A percentile compares a stretch with the other conserved stretches of the same genome.
These are phyloP conservation scores for Onthophagus taurus DNA, from an alignment of 1,140 invertebrate genomes.

Conservation along the genomic window DNA sequence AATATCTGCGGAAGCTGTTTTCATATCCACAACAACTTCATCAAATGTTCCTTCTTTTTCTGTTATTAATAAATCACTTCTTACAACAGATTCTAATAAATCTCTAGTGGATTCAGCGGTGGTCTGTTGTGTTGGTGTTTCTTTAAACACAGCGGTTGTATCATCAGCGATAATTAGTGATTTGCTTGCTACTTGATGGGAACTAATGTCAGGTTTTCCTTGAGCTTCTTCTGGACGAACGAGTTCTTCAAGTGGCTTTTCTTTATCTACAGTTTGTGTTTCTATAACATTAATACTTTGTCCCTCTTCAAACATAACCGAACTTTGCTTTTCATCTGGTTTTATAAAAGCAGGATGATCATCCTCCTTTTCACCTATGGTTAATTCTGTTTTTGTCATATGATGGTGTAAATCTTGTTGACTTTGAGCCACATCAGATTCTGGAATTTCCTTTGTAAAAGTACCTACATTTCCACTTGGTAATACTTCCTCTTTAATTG, in stretches of 20 bases:
- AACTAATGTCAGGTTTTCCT: constrained; percentile 41
- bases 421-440: constrained; percentile 31
- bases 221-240: constrained; percentile 35
- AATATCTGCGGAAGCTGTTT: constrained; percentile 39
- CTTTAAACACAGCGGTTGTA: constrained; percentile 23
- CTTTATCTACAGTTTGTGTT: constrained; percentile 43
- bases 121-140: constrained; percentile 24
- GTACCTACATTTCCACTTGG: constrained; percentile 25
- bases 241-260: constrained; percentile 36
- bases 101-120: constrained; percentile 38
- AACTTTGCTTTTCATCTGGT: constrained; percentile 41
- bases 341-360: constrained; percentile 35
- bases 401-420: constrained; percentile 33
- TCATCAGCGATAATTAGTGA: constrained; percentile 37
- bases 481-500: constrained; percentile 34
- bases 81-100: constrained; percentile 38
- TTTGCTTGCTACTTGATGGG: constrained; percentile 43
- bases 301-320: constrained; percentile 40
- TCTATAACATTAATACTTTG: constrained; percentile 41
- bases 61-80: constrained; percentile 26
- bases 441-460: constrained; percentile 24
- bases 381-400: constrained; percentile 38
- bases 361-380: constrained; percentile 45
- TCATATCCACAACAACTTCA: constrained; percentile 31
- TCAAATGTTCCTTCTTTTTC: constrained; percentile 47